phyloP scores from a whole-genome alignment of 2,888 invertebrate genomes.

The Ectemnius cavifrons region DNA sequence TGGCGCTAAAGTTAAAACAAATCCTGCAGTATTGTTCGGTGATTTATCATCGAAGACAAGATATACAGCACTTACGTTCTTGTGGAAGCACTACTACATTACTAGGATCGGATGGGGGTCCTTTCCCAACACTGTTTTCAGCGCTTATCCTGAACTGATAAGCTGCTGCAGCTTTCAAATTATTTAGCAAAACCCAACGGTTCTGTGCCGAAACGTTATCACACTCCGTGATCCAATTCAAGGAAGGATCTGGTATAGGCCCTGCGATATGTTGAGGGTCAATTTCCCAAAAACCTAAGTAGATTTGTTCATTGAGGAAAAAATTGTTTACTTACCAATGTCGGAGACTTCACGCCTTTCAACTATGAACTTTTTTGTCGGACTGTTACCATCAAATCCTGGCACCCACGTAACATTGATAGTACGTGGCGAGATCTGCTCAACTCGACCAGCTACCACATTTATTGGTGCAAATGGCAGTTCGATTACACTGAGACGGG shows the following conservation, averaged over 20 bases:
- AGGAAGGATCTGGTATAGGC: constrained; percentile 89
- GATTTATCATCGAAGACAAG: not conserved
- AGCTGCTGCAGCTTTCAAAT: constrained; percentile 94
- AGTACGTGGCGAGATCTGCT: constrained; percentile 84
- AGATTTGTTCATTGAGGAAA: not conserved
- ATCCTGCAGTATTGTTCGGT: not conserved
- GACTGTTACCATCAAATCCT: constrained; percentile 98
- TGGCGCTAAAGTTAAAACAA: constrained; percentile 84
- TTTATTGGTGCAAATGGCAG: constrained; percentile 95
- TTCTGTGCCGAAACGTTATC: constrained; percentile 90
- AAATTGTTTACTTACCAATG: constrained; percentile 82
- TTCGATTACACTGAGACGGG: constrained; percentile 93
- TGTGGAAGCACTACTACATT: constrained; percentile 95
- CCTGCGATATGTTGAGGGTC: constrained; percentile 78
- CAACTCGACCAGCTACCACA: constrained; percentile 86
- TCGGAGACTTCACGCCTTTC: constrained; percentile 94
- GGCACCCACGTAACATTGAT: constrained; percentile 97
- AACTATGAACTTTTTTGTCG: constrained; percentile 93
- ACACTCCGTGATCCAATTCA: constrained; percentile 93
- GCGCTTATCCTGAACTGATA: constrained; percentile 99
- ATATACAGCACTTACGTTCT: constrained; percentile 85
- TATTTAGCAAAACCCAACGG: constrained; percentile 89
- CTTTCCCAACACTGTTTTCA: constrained; percentile 97
- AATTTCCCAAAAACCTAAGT: not conserved
- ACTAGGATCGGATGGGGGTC: constrained; percentile 93